Conservation (phyloP, 2,113 vertebrate genomes). For the Eretmochelys imbricata region DNA sequence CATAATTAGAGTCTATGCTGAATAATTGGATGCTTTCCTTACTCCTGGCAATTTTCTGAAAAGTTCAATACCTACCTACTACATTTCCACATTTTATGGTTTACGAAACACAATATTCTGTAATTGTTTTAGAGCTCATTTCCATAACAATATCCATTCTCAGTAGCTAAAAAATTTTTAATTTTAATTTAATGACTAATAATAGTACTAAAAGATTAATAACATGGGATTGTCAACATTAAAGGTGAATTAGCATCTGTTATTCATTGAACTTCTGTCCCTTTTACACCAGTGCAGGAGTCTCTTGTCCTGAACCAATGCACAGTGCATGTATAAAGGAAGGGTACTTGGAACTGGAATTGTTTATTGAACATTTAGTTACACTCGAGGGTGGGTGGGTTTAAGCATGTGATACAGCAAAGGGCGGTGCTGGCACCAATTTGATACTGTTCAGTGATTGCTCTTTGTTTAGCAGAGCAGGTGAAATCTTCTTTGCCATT, state of each 20-base stretch:
- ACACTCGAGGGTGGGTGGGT: neutral
- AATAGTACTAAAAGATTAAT: constrained; percentile 13
- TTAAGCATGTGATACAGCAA: neutral
- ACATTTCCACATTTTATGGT: neutral
- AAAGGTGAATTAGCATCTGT: neutral
- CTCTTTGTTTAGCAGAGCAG: neutral
- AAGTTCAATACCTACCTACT: neutral
- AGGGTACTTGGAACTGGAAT: rapidly evolving
- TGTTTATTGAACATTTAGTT: neutral
- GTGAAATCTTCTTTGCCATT: neutral
- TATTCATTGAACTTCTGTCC: rapidly evolving
- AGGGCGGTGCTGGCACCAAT: neutral
- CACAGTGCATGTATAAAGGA: rapidly evolving
- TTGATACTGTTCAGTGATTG: neutral
- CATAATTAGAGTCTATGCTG: rapidly evolving
- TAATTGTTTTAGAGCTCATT: constrained; percentile 20
- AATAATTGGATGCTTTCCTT: neutral
- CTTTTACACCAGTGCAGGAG: neutral
- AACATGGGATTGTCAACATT: neutral
- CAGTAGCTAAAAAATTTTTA: neutral
- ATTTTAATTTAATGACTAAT: constrained; percentile 3
- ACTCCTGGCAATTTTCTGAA: neutral
- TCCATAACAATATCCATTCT: constrained; percentile 24
- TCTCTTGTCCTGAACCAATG: neutral
- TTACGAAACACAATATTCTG: neutral